A percentile compares a stretch with the other conserved stretches of the same genome.
Evolutionary conservation across 1,140 invertebrate genomes (phyloP).

Genomic region (Babylonia areolata): DNA sequence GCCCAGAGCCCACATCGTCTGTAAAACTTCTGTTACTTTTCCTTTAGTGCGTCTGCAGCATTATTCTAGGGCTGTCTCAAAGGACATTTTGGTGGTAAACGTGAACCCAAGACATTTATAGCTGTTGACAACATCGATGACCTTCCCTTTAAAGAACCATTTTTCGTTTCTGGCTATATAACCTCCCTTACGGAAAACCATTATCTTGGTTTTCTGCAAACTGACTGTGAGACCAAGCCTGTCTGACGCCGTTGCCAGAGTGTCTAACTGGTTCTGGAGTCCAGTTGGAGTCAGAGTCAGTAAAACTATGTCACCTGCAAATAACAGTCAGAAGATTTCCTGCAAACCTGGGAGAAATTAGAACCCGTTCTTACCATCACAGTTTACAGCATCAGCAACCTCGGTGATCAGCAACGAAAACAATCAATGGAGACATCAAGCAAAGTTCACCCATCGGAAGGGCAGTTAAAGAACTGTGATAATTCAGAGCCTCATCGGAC

Average conservation of each 20-base stretch:
- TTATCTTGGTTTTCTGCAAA: not conserved
- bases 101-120: not conserved
- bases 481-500: too few relatives aligned
- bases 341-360: not conserved
- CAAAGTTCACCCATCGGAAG: not conserved
- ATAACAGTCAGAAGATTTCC: not conserved
- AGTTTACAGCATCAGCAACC: not conserved
- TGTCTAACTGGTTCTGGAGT: not conserved
- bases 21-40: not conserved
- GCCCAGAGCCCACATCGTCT: not conserved
- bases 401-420: not conserved
- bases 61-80: not conserved
- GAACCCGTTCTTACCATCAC: not conserved
- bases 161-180: not conserved
- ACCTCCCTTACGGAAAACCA: not conserved
- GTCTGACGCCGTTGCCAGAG: not conserved
- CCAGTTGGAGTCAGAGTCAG: not conserved
- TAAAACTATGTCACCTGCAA: not conserved
- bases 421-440: not conserved
- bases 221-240: not conserved
- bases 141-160: not conserved
- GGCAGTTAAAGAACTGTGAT: not conserved
- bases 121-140: not conserved
- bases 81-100: not conserved
- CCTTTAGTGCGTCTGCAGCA: not conserved